Conservation (phyloP, 2,888 invertebrate genomes). For the Hypercompe scribonia region DNA sequence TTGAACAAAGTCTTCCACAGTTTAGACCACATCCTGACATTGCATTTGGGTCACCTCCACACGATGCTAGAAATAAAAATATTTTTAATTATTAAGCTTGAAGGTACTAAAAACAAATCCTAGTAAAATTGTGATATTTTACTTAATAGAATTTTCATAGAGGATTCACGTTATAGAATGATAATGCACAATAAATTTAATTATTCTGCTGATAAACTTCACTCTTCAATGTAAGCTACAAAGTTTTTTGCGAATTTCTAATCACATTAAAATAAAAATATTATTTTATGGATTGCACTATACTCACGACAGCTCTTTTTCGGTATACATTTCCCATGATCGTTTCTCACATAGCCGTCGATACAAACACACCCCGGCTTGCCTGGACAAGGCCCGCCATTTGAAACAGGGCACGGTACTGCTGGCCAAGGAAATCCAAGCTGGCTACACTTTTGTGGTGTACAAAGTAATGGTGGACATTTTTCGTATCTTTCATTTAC, state of each 20-base stretch:
- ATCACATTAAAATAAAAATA: too few relatives aligned
- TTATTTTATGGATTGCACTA: too few relatives aligned
- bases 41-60: slow-evolving; percentile 55
- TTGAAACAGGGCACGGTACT: slow-evolving; percentile 6
- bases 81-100: background rate
- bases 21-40: slow-evolving; percentile 52
- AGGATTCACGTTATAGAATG: too few relatives aligned
- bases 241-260: too few relatives aligned
- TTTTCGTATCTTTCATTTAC: slow-evolving; percentile 21
- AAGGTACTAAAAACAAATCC: background rate
- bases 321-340: slow-evolving; percentile 17
- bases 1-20: slow-evolving; percentile 49
- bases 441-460: slow-evolving; percentile 22
- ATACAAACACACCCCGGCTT: slow-evolving; percentile 41
- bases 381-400: slow-evolving; percentile 10
- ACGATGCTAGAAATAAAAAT: slow-evolving; percentile 28
- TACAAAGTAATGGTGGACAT: slow-evolving; percentile 19
- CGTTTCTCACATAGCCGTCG: slow-evolving; percentile 30
- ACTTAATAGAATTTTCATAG: background rate
- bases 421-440: slow-evolving; percentile 15
- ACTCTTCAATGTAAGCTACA: too few relatives aligned
- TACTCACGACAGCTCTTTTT: slow-evolving; percentile 19
- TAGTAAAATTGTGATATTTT: background rate
- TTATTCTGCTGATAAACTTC: too few relatives aligned
- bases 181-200: background rate